A percentile compares a stretch with the other conserved stretches of the same genome.
phyloP scores from a whole-genome alignment of 2,888 invertebrate genomes.

The Sabatieria punctata region DNA sequence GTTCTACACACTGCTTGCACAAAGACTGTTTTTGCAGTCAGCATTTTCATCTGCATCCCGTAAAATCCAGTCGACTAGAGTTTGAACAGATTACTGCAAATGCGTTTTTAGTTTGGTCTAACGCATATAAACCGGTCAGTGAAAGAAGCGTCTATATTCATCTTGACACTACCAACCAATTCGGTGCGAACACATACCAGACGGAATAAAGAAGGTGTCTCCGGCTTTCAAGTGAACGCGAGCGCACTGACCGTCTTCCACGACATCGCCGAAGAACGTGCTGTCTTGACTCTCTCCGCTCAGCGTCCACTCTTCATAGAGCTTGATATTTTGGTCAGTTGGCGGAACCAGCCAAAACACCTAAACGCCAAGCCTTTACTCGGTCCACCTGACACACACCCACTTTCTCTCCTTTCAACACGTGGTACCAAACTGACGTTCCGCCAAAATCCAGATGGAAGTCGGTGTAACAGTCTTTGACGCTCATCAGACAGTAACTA shows the following conservation, averaged over 20 bases:
- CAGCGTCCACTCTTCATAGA: conserved; percentile 87
- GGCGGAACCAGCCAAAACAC: conserved; percentile 62
- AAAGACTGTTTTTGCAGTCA: too few relatives aligned
- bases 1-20: too few relatives aligned
- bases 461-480: conserved; percentile 90
- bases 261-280: conserved; percentile 87
- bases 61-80: too few relatives aligned
- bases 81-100: too few relatives aligned
- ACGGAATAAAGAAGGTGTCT: conserved; percentile 89
- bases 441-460: conserved; percentile 98
- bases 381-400: too few relatives aligned
- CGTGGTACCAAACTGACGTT: conserved; percentile 97
- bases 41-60: too few relatives aligned
- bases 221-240: conserved; percentile 59
- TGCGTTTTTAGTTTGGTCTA: too few relatives aligned
- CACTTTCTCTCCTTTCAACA: conserved; percentile 62
- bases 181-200: conserved; percentile 45
- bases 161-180: too few relatives aligned
- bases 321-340: conserved; percentile 70
- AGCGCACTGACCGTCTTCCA: conserved; percentile 65
- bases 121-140: too few relatives aligned
- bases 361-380: conserved; percentile 15
- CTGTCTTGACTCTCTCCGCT: conserved; percentile 57
- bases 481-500: conserved; percentile 76
- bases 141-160: conserved; percentile 4